A percentile compares a stretch with the other conserved stretches of the same genome.
These are phyloP conservation scores for Emmelina monodactyla DNA, from an alignment of 2,888 invertebrate species.

Conservation along the genomic window DNA sequence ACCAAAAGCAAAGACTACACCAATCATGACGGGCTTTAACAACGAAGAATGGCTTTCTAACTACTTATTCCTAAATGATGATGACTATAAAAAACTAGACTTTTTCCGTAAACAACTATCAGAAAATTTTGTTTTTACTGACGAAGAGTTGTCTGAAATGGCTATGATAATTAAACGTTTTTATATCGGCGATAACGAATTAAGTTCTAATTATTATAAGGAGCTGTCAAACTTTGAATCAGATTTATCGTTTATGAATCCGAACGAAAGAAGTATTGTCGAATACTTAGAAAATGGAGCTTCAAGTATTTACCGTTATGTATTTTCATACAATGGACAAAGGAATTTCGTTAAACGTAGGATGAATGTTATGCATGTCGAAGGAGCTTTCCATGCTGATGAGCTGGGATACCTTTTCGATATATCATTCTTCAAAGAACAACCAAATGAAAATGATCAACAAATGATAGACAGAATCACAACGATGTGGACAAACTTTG, in stretches of 20 bases:
- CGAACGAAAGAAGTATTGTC: slow-evolving; percentile 16
- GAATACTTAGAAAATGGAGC: slow-evolving; percentile 17
- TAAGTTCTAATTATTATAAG: slow-evolving; percentile 11
- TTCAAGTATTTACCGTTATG: slow-evolving; percentile 18
- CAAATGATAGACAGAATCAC: slow-evolving; percentile 32
- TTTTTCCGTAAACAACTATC: too few relatives aligned
- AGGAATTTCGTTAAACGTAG: slow-evolving; percentile 20
- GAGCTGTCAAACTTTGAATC: slow-evolving; percentile 17
- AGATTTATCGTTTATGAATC: slow-evolving; percentile 17
- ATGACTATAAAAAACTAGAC: slow-evolving; percentile 16
- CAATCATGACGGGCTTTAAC: slow-evolving; percentile 32
- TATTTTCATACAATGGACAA: too few relatives aligned
- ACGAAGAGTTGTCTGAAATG: slow-evolving; percentile 16
- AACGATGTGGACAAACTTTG: too few relatives aligned
- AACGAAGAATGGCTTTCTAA: slow-evolving; percentile 22
- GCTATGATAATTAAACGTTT: slow-evolving; percentile 17
- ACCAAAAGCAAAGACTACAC: slow-evolving; percentile 24
- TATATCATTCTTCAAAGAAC: slow-evolving; percentile 9
- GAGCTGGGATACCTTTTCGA: slow-evolving; percentile 37
- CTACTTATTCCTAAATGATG: slow-evolving; percentile 15
- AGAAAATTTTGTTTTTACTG: slow-evolving; percentile 11
- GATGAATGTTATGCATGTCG: slow-evolving; percentile 17
- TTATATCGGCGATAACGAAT: slow-evolving; percentile 19
- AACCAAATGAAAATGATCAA: slow-evolving; percentile 23
- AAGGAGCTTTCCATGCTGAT: slow-evolving; percentile 29